Base-by-base conservation (phyloP, 2,113 vertebrate species). In the Dolichotis patagonum region DNA sequence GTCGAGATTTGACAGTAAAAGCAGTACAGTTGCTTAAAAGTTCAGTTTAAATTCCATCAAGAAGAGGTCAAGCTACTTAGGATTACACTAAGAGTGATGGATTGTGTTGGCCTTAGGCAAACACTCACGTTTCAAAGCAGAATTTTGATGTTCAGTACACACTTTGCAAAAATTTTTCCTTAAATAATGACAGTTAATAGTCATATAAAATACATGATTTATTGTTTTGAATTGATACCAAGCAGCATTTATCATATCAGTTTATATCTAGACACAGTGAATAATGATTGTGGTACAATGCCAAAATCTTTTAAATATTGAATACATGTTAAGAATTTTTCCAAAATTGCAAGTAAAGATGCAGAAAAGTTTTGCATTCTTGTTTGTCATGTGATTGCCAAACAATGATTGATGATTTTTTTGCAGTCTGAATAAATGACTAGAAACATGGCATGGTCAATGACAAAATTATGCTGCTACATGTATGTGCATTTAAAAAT, bases 51-150 rank as follows among this genome's bases (percentile, higher is more conserved):
- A 75, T 97, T 93, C 86, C 96, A 52, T 96, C 93, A 96, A 89
- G 89, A 71, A 11, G 81, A 1, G 7, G 17, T 7, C 1, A 2
- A 9, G 1, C 30, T 56, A 92, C 19, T 56, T 96, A 41, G 67
- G 63, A 43, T 82, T 69, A 90, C 88, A 96, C 90, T 86, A 75
- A 96, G 96, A 86, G n/a, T 83, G 43, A 97, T 96, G 11, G 12
- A 75, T 52, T 14, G 38, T 73, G 87, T 97, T 13, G 62, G 2
- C 84, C 85, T 97, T 97, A 86, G 32, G 90, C 43, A 97, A 95
- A 85, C 32, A 3, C 20, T 62, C 10, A 73, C 6, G 3, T 97
- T 96, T n/a, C 24, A 88, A 92, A 92, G 43, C 10, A 94, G 30
- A 35, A 0, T 82, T 49, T 60, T 91, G 96, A 56, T 73, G 60